A percentile compares a stretch with the other conserved stretches of the same genome.
phyloP scores from a whole-genome alignment of 2,797 vertebrate genomes.

The Pantherophis alleghaniensis region DNA sequence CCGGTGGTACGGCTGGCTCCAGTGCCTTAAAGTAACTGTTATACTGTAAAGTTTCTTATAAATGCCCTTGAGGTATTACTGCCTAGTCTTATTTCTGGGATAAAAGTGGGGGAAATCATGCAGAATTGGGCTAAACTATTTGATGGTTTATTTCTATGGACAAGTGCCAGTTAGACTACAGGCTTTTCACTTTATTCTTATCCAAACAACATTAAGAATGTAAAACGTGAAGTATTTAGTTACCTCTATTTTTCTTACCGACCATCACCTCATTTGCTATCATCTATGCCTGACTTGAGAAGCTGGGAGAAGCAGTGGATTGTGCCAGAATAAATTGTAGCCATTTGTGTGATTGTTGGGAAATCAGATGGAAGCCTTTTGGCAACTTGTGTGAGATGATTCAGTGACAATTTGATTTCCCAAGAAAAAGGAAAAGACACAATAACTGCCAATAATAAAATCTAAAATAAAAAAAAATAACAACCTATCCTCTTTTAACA shows the following conservation, averaged over 20 bases:
- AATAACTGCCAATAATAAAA: slow-evolving; percentile 13
- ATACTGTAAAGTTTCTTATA: not conserved
- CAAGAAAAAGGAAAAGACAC: slow-evolving; percentile 47
- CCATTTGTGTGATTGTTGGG: slow-evolving; percentile 42
- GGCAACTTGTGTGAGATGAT: slow-evolving; percentile 32
- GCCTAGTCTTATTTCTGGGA: not conserved
- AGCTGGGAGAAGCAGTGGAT: slow-evolving; percentile 34
- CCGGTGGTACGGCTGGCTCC: not conserved
- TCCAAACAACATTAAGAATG: slow-evolving; percentile 46
- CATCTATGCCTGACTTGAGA: slow-evolving; percentile 55
- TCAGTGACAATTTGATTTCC: slow-evolving; percentile 33
- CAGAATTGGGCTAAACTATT: slow-evolving; percentile 1
- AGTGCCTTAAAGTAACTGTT: not conserved
- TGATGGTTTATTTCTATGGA: slow-evolving; percentile 39
- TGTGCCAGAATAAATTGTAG: slow-evolving; percentile 45
- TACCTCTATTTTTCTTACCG: slow-evolving; percentile 50
- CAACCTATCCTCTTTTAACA: not conserved
- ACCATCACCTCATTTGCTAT: slow-evolving; percentile 43
- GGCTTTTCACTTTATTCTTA: slow-evolving; percentile 43
- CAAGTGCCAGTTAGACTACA: not conserved
- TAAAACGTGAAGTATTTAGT: slow-evolving; percentile 44
- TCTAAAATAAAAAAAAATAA: not conserved
- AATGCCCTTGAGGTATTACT: not conserved
- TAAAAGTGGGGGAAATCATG: not conserved
- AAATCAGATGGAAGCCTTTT: slow-evolving; percentile 43